These are phyloP conservation scores for Eupithecia dodoneata DNA, from an alignment of 2,888 invertebrate genomes.

Conservation along the genomic window DNA sequence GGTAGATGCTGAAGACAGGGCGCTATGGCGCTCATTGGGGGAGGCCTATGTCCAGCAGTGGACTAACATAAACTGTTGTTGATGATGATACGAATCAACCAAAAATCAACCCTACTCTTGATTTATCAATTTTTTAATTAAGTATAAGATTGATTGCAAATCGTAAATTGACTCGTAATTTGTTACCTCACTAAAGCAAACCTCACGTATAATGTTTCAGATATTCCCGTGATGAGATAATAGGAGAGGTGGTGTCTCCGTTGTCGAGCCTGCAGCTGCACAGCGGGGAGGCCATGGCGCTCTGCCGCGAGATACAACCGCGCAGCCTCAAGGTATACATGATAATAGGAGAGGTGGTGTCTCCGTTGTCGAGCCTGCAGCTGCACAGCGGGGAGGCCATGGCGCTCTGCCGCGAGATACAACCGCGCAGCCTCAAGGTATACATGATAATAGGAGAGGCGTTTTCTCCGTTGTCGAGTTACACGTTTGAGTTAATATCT, in stretches of 20 bases:
- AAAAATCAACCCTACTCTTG: no score
- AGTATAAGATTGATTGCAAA: no score
- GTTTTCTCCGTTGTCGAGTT: no score
- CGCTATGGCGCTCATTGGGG: no score
- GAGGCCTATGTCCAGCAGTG: no score
- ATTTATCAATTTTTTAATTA: no score
- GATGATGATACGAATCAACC: no score
- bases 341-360: constrained; percentile 98
- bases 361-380: constrained; percentile 91
- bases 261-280: constrained; percentile 91
- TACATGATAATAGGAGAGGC: no score
- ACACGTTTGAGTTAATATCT: no score
- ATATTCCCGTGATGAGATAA: constrained; percentile 98
- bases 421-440: constrained; percentile 95
- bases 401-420: constrained; percentile 94
- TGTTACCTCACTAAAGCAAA: not conserved
- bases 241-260: constrained; percentile 98
- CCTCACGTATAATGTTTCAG: constrained; percentile 74
- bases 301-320: constrained; percentile 95
- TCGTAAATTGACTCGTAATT: no score
- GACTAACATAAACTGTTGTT: no score
- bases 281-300: constrained; percentile 83
- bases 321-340: constrained; percentile 92
- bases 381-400: constrained; percentile 85
- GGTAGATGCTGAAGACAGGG: no score